phyloP scores from a whole-genome alignment of 2,888 invertebrate species.

The Eupithecia centaureata region DNA sequence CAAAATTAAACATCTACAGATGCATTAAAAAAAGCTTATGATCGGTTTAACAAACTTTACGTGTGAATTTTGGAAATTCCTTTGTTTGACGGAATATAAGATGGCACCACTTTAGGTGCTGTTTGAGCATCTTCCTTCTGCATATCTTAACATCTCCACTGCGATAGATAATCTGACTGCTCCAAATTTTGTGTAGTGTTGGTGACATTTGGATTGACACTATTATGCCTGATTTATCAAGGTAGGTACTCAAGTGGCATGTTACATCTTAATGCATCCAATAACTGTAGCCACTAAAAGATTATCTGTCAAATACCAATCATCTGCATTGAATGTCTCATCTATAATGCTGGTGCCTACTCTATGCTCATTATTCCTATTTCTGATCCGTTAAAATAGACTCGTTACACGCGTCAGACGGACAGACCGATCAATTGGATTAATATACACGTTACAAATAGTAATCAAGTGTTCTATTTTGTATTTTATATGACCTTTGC shows the following conservation, averaged over 20 bases:
- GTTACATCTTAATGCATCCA: not conserved
- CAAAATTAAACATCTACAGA: no score
- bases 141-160: no score
- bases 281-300: not conserved
- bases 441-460: conserved; percentile 82
- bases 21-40: no score
- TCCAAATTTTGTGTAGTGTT: no score
- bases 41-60: no score
- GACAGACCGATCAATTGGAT: conserved; percentile 67
- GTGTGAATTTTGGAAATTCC: no score
- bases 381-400: conserved; percentile 60
- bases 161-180: no score
- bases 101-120: no score
- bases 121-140: no score
- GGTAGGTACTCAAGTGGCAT: not conserved
- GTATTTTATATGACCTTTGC: conserved; percentile 69
- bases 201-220: no score
- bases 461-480: conserved; percentile 75
- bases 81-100: no score
- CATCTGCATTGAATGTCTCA: not conserved
- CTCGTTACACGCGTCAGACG: conserved; percentile 81
- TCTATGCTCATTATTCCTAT: conserved; percentile 45
- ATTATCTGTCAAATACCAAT: not conserved
- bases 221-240: no score
- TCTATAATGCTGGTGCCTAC: conserved; percentile 41